Evolutionary conservation across 2,113 vertebrate species (phyloP), one percentile per base, ranked within the genome.

Genomic region (Grantiella picta): DNA sequence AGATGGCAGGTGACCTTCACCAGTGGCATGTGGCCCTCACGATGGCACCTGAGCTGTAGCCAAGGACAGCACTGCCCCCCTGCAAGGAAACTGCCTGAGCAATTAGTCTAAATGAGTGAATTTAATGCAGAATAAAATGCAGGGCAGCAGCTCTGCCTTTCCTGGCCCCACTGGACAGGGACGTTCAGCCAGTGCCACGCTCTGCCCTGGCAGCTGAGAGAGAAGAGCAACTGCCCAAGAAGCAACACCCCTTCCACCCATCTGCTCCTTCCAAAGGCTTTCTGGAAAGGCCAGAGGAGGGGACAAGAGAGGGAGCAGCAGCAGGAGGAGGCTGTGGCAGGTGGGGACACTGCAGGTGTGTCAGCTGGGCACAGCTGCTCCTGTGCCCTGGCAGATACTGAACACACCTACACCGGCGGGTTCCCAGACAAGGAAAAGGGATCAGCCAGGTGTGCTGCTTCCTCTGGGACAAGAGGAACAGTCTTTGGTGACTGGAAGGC

Each of bases 141-240:
- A 10, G 11, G 10, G 60, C 54, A 61, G 78, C 57, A 54, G 57
- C 18, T 73, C 57, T 52, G 86, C 64, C 61, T 4, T 2, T 40
- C 44, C 77, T 15, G 75, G 7, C 25, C 33, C 10, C 40, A 25
- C 24, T 4, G 33, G 6, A 29, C 19, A 20, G 47, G 15, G 47
- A 16, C 3, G 1, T 2, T 18, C 9, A 20, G 31, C 11, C 12
- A 36, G 28, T 2, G 18, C 35, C 40, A 17, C 0, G 5, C 71
- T 36, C 44, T 49, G 70, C 36, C 63, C 40, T 9, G 29, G 7
- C 42, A 53, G 60, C 45, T 21, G 31, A 65, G 17, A n/a, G 38
- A 70, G 31, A 14, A 9, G 25, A 42, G 13, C 27, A 23, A 16
- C 15, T 12, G 31, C 25, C 40, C 33, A 6, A 33, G 65, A 5